Conservation (phyloP, 92 coral and sea anemone genomes). For the Blastomussa wellsi region DNA sequence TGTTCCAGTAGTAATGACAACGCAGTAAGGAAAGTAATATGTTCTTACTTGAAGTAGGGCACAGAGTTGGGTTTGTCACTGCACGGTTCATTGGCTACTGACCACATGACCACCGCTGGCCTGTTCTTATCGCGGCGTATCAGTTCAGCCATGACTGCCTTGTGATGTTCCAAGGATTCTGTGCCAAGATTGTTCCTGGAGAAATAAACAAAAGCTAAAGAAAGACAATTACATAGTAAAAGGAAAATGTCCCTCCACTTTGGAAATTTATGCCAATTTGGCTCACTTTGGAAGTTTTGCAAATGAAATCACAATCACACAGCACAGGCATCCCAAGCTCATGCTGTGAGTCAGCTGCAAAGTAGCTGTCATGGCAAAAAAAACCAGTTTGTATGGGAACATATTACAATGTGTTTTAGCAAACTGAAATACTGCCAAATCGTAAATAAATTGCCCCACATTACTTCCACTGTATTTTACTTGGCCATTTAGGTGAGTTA, state of each 20-base stretch:
- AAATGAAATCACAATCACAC: neutral
- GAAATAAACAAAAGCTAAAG: neutral
- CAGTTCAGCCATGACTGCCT: conserved; percentile 82
- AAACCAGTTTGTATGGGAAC: too few species aligned
- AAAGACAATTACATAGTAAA: neutral
- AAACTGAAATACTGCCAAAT: too few species aligned
- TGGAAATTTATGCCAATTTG: neutral
- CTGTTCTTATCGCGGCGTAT: conserved; percentile 96
- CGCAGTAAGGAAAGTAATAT: neutral
- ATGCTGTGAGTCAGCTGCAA: too few species aligned
- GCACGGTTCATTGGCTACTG: conserved; percentile 95
- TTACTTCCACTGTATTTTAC: too few species aligned
- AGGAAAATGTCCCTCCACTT: neutral
- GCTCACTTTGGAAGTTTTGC: neutral
- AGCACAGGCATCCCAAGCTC: too few species aligned
- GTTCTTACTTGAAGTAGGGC: conserved; percentile 78
- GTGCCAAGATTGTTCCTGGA: conserved; percentile 17
- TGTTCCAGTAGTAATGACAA: too few species aligned
- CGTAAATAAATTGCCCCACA: too few species aligned
- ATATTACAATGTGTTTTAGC: too few species aligned
- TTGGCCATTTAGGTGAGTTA: too few species aligned
- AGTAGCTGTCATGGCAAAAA: too few species aligned
- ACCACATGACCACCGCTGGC: conserved; percentile 99
- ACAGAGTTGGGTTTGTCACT: conserved; percentile 69
- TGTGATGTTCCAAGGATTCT: conserved; percentile 67